phyloP scores from a whole-genome alignment of 2,797 vertebrate genomes.

The Gymnothorax javanicus region DNA sequence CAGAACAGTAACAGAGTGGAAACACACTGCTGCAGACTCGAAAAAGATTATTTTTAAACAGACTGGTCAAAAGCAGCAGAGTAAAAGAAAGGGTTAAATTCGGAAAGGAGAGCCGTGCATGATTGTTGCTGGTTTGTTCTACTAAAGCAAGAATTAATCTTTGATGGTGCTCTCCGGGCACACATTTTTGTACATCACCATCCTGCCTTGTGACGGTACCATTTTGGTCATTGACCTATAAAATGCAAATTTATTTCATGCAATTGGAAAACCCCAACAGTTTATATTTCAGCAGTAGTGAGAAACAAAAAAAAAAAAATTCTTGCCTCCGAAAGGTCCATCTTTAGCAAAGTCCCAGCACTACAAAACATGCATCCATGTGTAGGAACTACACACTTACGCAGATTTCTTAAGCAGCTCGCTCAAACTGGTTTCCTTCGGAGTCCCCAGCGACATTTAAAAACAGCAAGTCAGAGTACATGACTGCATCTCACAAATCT shows the following conservation, averaged over 20 bases:
- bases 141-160: neutral
- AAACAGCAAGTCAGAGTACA: neutral
- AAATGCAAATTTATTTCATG: neutral
- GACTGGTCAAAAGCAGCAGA: neutral
- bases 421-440: neutral
- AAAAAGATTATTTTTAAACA: neutral
- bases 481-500: conserved; percentile 4
- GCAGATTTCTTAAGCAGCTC: neutral
- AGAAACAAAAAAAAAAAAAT: neutral
- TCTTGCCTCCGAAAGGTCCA: neutral
- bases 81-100: neutral
- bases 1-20: neutral
- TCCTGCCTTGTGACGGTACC: neutral
- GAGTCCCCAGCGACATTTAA: neutral
- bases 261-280: neutral
- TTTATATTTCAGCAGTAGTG: neutral
- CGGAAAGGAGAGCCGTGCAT: too few relatives aligned
- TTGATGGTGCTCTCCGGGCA: neutral
- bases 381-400: neutral
- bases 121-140: too few relatives aligned
- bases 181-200: neutral
- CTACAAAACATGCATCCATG: neutral
- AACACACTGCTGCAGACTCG: neutral
- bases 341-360: neutral
- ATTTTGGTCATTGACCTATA: conserved; percentile 5